phyloP scores from a whole-genome alignment of 2,797 vertebrate genomes.

The Alcedo atthis region DNA sequence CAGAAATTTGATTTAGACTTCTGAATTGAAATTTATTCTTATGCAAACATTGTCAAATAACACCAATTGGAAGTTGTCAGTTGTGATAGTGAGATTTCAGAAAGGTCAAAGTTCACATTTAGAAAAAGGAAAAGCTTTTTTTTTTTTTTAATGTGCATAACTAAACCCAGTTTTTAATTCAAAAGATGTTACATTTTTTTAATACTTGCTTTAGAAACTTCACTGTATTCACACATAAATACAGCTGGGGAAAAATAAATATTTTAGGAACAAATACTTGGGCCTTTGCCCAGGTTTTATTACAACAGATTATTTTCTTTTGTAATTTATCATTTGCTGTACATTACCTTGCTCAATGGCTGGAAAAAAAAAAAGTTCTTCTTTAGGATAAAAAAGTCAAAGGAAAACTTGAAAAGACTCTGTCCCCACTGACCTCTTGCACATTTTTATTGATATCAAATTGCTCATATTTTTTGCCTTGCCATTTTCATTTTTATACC shows the following conservation, averaged over 20 bases:
- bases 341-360: not conserved
- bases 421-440: conserved; percentile 29
- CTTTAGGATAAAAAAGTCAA: conserved; percentile 9
- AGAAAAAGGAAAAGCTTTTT: not conserved
- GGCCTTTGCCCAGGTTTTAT: conserved; percentile 40
- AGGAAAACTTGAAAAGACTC: conserved; percentile 43
- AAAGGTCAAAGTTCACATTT: not conserved
- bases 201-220: conserved; percentile 14
- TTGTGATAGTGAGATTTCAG: not conserved
- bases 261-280: conserved; percentile 61
- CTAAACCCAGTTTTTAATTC: not conserved
- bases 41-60: not conserved
- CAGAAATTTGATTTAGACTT: not conserved
- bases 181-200: not conserved
- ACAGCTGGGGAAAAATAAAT: conserved; percentile 43
- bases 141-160: not conserved
- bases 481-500: conserved; percentile 47
- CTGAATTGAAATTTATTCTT: not conserved
- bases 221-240: not conserved
- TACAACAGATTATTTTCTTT: conserved; percentile 39
- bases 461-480: conserved; percentile 48
- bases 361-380: not conserved
- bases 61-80: not conserved
- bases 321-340: conserved; percentile 37
- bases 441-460: conserved; percentile 66